Evolutionary conservation across 2,888 invertebrate genomes (phyloP).

Genomic region (Megamerina dolium): DNA sequence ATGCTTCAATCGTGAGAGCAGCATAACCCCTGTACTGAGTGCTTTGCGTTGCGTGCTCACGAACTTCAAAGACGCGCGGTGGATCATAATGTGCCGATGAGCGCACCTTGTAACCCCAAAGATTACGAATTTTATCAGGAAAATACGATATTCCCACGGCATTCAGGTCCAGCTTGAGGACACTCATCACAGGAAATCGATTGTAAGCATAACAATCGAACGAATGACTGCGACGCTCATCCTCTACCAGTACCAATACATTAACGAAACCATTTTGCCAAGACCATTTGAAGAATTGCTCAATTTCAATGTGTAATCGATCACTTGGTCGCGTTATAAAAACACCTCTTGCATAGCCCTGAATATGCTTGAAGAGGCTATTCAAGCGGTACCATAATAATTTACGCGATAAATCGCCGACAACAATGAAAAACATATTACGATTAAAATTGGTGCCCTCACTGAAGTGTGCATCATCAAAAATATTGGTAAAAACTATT

Average conservation of each 20-base stretch:
- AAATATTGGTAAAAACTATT: conserved; percentile 23
- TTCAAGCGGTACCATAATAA: conserved; percentile 25
- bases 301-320: neutral
- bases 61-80: conserved; percentile 25
- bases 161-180: conserved; percentile 13
- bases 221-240: neutral
- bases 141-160: conserved; percentile 7
- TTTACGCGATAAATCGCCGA: conserved; percentile 20
- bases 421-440: conserved; percentile 25
- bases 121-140: conserved; percentile 23
- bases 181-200: conserved; percentile 18
- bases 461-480: conserved; percentile 21
- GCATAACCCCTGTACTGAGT: conserved; percentile 23
- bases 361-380: conserved; percentile 22
- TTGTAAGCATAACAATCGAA: conserved; percentile 24
- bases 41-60: conserved; percentile 2
- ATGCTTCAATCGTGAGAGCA: conserved; percentile 23
- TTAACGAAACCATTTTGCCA: conserved; percentile 28
- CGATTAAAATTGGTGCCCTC: conserved; percentile 19
- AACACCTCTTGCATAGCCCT: conserved; percentile 23
- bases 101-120: conserved; percentile 23
- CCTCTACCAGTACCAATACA: conserved; percentile 23
- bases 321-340: conserved; percentile 20
- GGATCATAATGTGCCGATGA: conserved; percentile 26
- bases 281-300: conserved; percentile 22